Conservation (phyloP, 2,797 vertebrate genomes). For the Anguilla anguilla region DNA sequence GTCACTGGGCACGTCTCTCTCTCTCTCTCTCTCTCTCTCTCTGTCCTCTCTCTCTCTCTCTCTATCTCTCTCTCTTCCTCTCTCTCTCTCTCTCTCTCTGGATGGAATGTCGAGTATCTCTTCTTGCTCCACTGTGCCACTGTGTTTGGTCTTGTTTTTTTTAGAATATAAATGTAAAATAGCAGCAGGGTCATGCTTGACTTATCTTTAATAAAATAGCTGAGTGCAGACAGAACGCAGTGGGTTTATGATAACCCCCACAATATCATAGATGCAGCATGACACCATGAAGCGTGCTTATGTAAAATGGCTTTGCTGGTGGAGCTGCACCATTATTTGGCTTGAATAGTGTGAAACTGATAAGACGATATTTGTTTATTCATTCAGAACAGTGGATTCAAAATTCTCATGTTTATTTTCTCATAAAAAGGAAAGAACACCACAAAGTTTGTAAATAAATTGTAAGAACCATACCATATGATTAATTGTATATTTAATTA, state of each 20-base stretch:
- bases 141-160: conserved; percentile 15
- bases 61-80: too few relatives aligned
- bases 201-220: conserved; percentile 28
- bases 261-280: conserved; percentile 18
- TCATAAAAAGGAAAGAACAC: background rate
- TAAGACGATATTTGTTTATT: conserved; percentile 9
- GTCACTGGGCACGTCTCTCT: conserved; percentile 34
- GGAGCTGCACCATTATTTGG: conserved; percentile 11
- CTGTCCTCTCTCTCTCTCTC: too few relatives aligned
- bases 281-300: conserved; percentile 23
- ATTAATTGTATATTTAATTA: background rate
- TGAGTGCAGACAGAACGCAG: conserved; percentile 1
- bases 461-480: background rate
- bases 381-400: conserved; percentile 8
- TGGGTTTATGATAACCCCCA: conserved; percentile 21
- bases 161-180: conserved; percentile 30
- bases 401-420: conserved; percentile 2
- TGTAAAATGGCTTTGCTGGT: conserved; percentile 24
- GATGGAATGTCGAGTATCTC: conserved; percentile 5
- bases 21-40: background rate
- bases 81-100: background rate
- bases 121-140: background rate
- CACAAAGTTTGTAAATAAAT: background rate
- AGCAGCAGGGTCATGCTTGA: conserved; percentile 22
- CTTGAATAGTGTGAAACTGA: conserved; percentile 8